A percentile compares a stretch with the other conserved stretches of the same genome.
These are phyloP conservation scores for Varanus komodoensis DNA, from an alignment of 2,113 vertebrate species.

Conservation along the genomic window DNA sequence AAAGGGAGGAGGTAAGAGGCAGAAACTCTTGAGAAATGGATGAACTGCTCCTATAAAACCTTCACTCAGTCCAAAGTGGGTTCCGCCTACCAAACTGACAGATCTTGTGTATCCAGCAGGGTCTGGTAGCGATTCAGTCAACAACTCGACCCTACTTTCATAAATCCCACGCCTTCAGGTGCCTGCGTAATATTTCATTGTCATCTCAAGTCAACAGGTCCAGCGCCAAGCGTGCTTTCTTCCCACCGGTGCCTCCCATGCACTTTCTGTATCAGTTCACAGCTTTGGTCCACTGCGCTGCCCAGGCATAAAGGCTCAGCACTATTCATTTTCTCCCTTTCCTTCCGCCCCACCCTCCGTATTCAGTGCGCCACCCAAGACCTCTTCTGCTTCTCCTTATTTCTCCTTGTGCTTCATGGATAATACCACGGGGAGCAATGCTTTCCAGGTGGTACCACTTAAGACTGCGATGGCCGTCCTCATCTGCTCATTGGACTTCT, in stretches of 20 bases:
- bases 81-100: neutral
- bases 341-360: too few relatives aligned
- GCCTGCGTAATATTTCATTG: neutral
- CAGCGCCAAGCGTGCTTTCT: neutral
- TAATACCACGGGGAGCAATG: too few relatives aligned
- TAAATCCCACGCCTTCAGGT: neutral
- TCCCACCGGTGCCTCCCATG: neutral
- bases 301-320: too few relatives aligned
- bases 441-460: too few relatives aligned
- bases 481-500: too few relatives aligned
- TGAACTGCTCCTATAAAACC: neutral
- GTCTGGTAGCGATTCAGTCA: neutral
- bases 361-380: too few relatives aligned
- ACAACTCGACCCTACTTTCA: neutral
- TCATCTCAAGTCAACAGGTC: neutral
- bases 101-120: neutral
- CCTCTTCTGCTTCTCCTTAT: too few relatives aligned
- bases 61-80: neutral
- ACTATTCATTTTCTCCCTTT: neutral
- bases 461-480: too few relatives aligned
- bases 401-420: too few relatives aligned
- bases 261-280: neutral
- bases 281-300: too few relatives aligned
- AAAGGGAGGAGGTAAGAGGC: neutral
- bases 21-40: too few relatives aligned